Evolutionary conservation across 2,113 vertebrate genomes (phyloP).

Genomic region (Pandion haliaetus): DNA sequence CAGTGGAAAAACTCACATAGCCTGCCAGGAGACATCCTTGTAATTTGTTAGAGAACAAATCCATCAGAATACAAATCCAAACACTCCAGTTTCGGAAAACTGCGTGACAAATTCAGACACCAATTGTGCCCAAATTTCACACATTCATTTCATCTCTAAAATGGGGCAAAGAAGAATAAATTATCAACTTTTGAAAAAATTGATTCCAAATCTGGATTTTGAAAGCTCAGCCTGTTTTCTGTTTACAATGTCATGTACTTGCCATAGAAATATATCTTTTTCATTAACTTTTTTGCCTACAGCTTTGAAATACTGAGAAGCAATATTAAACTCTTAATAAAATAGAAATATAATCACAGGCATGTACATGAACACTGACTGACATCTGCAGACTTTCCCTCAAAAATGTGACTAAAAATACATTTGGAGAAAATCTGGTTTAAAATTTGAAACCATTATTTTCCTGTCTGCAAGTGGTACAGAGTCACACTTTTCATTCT

Average conservation of each 20-base stretch:
- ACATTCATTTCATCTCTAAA: neutral
- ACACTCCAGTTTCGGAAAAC: neutral
- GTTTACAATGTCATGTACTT: neutral
- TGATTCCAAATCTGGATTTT: neutral
- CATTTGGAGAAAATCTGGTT: neutral
- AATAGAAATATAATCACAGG: neutral
- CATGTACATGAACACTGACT: neutral
- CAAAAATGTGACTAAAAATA: neutral
- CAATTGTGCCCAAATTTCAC: neutral
- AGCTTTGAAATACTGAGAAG: neutral
- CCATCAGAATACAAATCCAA: neutral
- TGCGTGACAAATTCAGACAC: neutral
- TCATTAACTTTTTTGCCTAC: neutral
- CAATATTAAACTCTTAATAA: neutral
- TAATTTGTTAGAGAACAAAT: neutral
- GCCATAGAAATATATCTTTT: neutral
- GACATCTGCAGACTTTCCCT: neutral
- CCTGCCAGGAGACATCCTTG: neutral
- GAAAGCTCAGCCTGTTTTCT: neutral
- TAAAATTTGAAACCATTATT: neutral
- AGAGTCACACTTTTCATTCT: neutral
- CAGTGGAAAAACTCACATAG: neutral
- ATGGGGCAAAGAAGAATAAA: neutral
- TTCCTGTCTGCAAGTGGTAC: neutral
- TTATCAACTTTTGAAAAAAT: neutral